Conservation (phyloP, 2,888 invertebrate genomes). For the Morpho deidamia region DNA sequence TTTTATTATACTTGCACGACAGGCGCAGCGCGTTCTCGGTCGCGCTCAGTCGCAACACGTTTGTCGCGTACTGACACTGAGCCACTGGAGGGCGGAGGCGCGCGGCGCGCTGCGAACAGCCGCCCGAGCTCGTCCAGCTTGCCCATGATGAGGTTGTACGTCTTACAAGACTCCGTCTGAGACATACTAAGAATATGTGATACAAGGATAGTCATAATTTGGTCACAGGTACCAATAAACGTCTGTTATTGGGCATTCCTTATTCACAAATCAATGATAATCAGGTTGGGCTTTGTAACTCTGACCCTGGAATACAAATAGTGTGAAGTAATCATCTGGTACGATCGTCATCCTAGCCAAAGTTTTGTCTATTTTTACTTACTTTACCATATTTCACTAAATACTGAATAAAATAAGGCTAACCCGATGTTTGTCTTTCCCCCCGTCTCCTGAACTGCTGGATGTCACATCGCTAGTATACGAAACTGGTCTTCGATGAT, state of each 20-base stretch:
- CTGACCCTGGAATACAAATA: not conserved
- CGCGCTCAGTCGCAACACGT: conserved; percentile 38
- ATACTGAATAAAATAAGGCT: not conserved
- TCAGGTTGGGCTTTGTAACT: too few species aligned
- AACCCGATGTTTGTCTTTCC: conserved; percentile 40
- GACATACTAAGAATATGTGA: not conserved
- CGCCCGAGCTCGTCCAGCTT: conserved; percentile 54
- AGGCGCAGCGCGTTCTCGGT: not conserved
- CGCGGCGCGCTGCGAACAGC: conserved; percentile 16
- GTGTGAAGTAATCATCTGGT: not conserved
- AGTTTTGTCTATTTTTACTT: not conserved
- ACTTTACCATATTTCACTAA: not conserved
- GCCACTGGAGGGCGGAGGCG: conserved; percentile 22
- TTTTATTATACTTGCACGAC: not conserved
- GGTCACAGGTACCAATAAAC: not conserved
- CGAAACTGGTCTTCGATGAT: conserved; percentile 8
- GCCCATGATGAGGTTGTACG: conserved; percentile 65
- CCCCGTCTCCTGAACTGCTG: conserved; percentile 31
- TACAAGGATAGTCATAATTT: not conserved
- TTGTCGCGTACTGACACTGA: conserved; percentile 54
- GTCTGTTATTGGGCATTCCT: not conserved
- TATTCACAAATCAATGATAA: too few species aligned
- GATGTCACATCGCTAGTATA: conserved; percentile 43
- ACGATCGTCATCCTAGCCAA: too few species aligned
- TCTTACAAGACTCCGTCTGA: conserved; percentile 55